These are phyloP conservation scores for Peromyscus polionotus DNA, from an alignment of 2,113 vertebrate species.

Conservation along the genomic window DNA sequence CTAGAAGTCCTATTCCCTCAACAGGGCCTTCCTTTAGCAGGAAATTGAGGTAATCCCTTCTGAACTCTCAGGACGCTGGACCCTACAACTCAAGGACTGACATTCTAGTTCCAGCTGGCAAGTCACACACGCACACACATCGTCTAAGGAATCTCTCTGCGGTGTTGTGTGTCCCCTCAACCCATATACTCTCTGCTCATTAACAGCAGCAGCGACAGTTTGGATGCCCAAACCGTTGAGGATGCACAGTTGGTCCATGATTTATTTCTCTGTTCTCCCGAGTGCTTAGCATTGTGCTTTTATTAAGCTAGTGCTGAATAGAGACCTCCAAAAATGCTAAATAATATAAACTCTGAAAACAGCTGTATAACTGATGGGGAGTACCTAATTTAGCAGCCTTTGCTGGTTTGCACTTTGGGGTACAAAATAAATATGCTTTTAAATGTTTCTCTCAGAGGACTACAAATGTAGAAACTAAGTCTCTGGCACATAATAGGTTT, in stretches of 20 bases:
- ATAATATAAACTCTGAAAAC: slow-evolving; percentile 54
- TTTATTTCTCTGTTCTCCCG: not conserved
- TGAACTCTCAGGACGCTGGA: not conserved
- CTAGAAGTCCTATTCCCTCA: not conserved
- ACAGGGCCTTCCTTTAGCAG: not conserved
- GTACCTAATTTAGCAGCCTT: not conserved
- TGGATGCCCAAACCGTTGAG: not conserved
- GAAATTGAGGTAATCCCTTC: not conserved
- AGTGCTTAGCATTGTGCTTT: not conserved
- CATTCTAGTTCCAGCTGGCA: not conserved
- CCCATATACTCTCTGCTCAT: not conserved
- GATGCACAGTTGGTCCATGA: not conserved
- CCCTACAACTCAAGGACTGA: not conserved
- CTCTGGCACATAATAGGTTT: not conserved
- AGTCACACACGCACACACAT: too few species aligned
- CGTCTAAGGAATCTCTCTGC: not conserved
- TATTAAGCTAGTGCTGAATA: not conserved
- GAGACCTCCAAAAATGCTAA: slow-evolving; percentile 37
- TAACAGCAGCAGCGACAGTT: not conserved
- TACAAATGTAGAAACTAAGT: not conserved
- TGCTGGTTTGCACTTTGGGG: not conserved
- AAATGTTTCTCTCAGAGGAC: not conserved
- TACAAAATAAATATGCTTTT: not conserved
- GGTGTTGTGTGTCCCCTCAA: accelerated
- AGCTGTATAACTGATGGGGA: not conserved